Evolutionary conservation across 1,140 invertebrate species (phyloP), one percentile per base, ranked within the genome.

Genomic region (Temnothorax curvispinosus): DNA sequence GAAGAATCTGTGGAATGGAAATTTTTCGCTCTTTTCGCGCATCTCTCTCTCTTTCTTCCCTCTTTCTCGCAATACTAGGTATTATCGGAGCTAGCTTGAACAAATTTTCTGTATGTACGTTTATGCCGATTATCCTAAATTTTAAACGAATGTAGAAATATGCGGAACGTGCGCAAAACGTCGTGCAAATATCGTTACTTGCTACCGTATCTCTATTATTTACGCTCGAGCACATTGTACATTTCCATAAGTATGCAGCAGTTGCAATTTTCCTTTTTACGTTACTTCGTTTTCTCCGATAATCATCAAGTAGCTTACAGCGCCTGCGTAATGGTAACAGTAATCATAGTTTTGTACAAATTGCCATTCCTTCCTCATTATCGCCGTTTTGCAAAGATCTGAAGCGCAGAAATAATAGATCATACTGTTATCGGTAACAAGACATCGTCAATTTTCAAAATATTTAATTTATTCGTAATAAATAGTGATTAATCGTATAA

Each of bases 231-330:
- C 41, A 74, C 80, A 56, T 82, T 82, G 80, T 50, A 60, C 47
- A 82, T 82, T 74, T 60, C 41, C 80, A 74, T 82, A 82, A 74
- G 67, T 74, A 82, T 47, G 27, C 67, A 58, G 18, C 41, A 50
- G 56, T 50, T 87, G 85, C 47, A 38, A 65, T 84, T 81, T 62
- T 54, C 52, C 18, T n/a, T 38, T 50, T 69, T 21, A 60, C 15
- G 54, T 74, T 87, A 47, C 64, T 78, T 58, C 2, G 52, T 78
- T 85, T 71, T 82, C 58, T 58, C 9, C 15, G 38, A 72, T 41
- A 82, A 72, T 72, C 50, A 35, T 71, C 67, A 60, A 56, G 65
- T 41, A 41, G 27, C 54, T 56, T 35, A 11, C 27, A 72, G 7
- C 18, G 13, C 27, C 6, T 21, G 9, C 13, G 47, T 71, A 69